Percentiles rank a stretch among this genome's conserved stretches.
phyloP scores from a whole-genome alignment of 2,888 invertebrate species.

The Linnaemya tessellans region DNA sequence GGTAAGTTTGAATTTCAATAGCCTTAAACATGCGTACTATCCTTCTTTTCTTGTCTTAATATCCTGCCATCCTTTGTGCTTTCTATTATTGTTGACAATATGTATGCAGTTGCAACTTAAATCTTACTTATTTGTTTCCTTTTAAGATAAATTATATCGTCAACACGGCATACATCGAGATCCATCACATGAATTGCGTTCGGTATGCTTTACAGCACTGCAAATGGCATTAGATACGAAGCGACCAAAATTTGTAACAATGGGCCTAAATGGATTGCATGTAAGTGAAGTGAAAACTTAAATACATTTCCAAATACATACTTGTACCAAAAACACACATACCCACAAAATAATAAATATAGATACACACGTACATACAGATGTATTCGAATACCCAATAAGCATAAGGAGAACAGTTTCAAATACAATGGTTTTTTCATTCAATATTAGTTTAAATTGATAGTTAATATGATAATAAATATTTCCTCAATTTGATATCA shows the following conservation, averaged over 20 bases:
- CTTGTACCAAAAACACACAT: background rate
- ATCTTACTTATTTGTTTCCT: conserved; percentile 82
- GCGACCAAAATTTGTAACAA: conserved; percentile 91
- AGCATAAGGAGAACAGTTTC: background rate
- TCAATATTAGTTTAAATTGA: background rate
- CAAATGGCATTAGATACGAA: conserved; percentile 95
- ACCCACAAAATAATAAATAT: conserved; percentile 9
- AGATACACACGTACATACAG: background rate
- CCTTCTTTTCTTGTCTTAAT: conserved; percentile 40
- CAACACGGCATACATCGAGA: conserved; percentile 91
- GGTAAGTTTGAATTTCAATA: conserved; percentile 85
- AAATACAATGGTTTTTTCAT: background rate
- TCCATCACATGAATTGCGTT: conserved; percentile 92
- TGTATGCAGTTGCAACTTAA: background rate
- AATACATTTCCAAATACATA: conserved; percentile 14
- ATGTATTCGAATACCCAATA: background rate
- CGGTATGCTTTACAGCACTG: conserved; percentile 92
- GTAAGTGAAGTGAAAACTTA: conserved; percentile 85
- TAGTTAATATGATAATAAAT: too few species aligned
- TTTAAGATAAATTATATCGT: conserved; percentile 89
- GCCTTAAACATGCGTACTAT: conserved; percentile 58
- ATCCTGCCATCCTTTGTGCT: conserved; percentile 47
- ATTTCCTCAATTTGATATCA: too few species aligned
- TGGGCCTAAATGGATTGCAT: conserved; percentile 94
- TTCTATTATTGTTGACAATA: conserved; percentile 8